These are phyloP conservation scores for Meteorus sp. DNA, from an alignment of 1,140 invertebrate genomes.

Conservation along the genomic window DNA sequence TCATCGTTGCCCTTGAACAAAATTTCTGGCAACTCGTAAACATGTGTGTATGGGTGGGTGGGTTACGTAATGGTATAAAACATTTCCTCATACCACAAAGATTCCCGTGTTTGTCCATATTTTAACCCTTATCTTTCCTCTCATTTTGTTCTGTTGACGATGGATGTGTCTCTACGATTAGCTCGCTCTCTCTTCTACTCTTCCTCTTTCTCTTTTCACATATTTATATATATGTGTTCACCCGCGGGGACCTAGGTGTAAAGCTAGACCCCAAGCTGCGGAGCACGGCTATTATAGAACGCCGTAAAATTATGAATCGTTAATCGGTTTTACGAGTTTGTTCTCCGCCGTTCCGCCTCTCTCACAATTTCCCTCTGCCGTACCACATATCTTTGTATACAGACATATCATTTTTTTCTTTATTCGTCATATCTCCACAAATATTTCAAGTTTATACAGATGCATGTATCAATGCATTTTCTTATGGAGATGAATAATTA, in stretches of 20 bases:
- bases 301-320: constrained; percentile 31
- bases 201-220: not conserved
- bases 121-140: not conserved
- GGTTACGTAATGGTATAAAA: constrained; percentile 11
- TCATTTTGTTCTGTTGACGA: too few species aligned
- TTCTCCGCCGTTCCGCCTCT: constrained; percentile 23
- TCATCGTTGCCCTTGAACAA: too few species aligned
- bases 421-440: not conserved
- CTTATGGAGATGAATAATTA: too few species aligned
- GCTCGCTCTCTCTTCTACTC: not conserved
- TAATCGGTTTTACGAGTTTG: constrained; percentile 29
- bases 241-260: constrained; percentile 8
- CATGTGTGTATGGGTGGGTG: too few species aligned
- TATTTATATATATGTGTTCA: constrained; percentile 8
- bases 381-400: not conserved
- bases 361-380: constrained; percentile 17
- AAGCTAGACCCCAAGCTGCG: constrained; percentile 14
- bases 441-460: too few species aligned
- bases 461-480: too few species aligned
- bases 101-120: not conserved
- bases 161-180: too few species aligned
- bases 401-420: not conserved
- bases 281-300: constrained; percentile 26
- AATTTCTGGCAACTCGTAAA: too few species aligned
- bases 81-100: not conserved